Evolutionary conservation across 2,797 vertebrate genomes (phyloP).

Genomic region (Sphenodon punctatus): DNA sequence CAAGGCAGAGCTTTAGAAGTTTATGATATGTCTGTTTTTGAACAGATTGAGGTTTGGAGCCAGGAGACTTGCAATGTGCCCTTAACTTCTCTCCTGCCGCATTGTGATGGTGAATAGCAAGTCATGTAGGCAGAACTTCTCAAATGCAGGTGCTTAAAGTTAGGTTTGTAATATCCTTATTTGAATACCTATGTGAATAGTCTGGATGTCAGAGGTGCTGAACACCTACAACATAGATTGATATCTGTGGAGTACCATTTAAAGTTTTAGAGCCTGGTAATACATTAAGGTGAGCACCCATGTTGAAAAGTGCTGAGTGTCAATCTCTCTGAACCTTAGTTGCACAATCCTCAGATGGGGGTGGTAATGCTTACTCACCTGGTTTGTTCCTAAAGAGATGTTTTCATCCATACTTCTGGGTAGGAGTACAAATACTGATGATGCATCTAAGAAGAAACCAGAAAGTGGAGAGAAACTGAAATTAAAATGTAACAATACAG

Average conservation of each 20-base stretch:
- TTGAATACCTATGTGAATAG: background rate
- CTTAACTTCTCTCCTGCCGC: background rate
- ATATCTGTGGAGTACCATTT: background rate
- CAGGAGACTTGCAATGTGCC: background rate
- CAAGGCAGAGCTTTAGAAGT: background rate
- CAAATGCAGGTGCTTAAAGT: background rate
- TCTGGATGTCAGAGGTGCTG: background rate
- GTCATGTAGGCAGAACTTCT: too few species aligned
- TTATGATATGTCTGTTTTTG: background rate
- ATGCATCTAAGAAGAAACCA: background rate
- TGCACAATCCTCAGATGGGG: background rate
- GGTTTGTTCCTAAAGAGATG: too few species aligned
- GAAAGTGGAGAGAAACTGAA: background rate
- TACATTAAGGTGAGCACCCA: background rate
- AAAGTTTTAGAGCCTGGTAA: background rate
- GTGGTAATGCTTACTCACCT: background rate
- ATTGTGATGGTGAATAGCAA: too few species aligned
- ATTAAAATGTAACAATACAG: background rate
- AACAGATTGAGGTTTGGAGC: background rate
- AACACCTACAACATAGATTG: background rate
- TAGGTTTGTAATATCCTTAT: background rate
- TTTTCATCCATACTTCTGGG: too few species aligned
- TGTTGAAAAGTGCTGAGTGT: background rate
- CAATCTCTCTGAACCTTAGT: background rate
- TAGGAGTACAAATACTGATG: too few species aligned